Evolutionary conservation across 2,888 invertebrate genomes (phyloP).

Genomic region (Acronicta leporina): DNA sequence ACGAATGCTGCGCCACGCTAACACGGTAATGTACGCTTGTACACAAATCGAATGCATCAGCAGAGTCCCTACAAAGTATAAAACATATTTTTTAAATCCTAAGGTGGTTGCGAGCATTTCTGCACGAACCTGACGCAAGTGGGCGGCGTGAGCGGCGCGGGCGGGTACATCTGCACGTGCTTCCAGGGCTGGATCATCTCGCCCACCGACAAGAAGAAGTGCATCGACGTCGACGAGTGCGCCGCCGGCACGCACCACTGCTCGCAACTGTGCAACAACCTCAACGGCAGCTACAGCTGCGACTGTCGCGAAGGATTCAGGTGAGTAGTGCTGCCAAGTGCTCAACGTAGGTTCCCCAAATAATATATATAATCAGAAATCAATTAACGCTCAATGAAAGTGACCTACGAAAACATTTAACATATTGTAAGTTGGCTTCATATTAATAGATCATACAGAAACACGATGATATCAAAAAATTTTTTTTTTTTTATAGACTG

Average conservation of each 20-base stretch:
- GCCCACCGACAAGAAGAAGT: constrained; percentile 93
- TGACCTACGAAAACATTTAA: no score
- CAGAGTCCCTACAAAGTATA: no score
- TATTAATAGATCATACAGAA: no score
- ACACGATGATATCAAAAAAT: not conserved
- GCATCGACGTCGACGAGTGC: constrained; percentile 97
- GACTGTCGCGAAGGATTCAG: constrained; percentile 95
- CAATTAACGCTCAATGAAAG: no score
- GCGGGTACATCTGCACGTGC: constrained; percentile 97
- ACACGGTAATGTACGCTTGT: no score
- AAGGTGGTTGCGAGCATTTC: constrained; percentile 97
- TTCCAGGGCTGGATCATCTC: constrained; percentile 95
- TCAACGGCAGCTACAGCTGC: constrained; percentile 97
- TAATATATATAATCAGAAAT: no score
- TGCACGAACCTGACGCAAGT: constrained; percentile 93
- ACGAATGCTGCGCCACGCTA: no score
- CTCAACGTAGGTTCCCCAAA: no score
- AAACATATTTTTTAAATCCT: constrained; percentile 37
- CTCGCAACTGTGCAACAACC: constrained; percentile 97
- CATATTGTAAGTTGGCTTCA: no score
- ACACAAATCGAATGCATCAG: no score
- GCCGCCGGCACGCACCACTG: constrained; percentile 94
- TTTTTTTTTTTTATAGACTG: constrained; percentile 75
- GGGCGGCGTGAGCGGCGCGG: constrained; percentile 82
- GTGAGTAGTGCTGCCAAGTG: constrained; percentile 62